Percentiles rank a stretch among this genome's conserved stretches.
Conservation (phyloP, 2,797 vertebrate species). For the Valencia hispanica region DNA sequence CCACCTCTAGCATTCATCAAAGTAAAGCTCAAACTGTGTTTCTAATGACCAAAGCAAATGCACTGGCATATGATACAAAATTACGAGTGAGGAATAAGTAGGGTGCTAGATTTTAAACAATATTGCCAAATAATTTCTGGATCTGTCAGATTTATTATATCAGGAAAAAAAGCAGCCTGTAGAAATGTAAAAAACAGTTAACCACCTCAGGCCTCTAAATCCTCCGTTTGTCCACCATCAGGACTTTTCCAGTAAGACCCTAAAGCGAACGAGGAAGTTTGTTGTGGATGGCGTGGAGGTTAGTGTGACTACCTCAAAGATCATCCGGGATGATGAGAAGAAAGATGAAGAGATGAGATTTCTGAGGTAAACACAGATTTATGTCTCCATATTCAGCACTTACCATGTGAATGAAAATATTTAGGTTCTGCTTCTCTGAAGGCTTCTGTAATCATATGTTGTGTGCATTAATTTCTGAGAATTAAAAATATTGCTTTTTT, state of each 20-base stretch:
- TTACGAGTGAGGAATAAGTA: not conserved
- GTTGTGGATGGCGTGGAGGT: constrained; percentile 94
- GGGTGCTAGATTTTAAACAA: not conserved
- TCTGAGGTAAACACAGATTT: constrained; percentile 84
- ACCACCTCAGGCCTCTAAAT: not conserved
- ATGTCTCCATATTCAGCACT: not conserved
- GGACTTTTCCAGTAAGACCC: constrained; percentile 89
- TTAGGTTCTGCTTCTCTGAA: not conserved
- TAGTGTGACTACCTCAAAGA: constrained; percentile 97
- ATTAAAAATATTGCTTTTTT: constrained; percentile 32
- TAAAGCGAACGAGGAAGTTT: constrained; percentile 93
- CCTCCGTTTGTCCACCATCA: constrained; percentile 51
- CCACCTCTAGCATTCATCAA: not conserved
- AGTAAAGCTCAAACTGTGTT: not conserved
- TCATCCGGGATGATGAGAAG: constrained; percentile 95
- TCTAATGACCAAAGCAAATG: not conserved
- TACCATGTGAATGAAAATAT: not conserved
- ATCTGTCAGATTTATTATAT: not conserved
- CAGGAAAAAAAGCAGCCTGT: not conserved
- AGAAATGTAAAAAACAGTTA: not conserved
- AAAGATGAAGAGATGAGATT: constrained; percentile 98
- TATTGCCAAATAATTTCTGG: not conserved
- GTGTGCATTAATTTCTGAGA: constrained; percentile 6
- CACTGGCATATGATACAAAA: not conserved
- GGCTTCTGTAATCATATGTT: not conserved